Evolutionary conservation across 2,797 vertebrate species (phyloP), one percentile per base, ranked within the genome.

Genomic region (Allochrocebus solatus): DNA sequence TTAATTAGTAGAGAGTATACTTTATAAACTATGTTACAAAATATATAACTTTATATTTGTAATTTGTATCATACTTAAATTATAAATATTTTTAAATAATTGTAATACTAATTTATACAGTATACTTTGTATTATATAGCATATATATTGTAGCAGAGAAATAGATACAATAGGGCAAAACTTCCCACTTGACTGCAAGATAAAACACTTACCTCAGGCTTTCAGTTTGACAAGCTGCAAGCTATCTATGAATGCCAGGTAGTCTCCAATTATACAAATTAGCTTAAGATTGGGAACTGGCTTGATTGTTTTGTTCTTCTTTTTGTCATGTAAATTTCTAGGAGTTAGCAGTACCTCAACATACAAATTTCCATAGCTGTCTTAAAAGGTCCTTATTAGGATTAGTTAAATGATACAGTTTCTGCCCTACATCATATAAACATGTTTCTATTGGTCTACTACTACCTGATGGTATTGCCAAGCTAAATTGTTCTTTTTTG

Each of bases 241-340:
- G 5, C 75, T 78, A 17, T 72, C 53, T 28, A 1, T 70, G 67
- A 75, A 36, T 28, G 8, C 70, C 81, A 36, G 41, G 1, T 36
- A n/a, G 9, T 28, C 17, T 59, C 46, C 72, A 57, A 1, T 33
- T 74, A 6, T 57, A 24, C 26, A 78, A 4, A 64, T 39, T 48
- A 43, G 11, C 57, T 78, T 64, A 57, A 48, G 24, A 14, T 26
- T 41, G 26, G 46, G 16, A 79, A 24, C 75, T 59, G 13, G 5
- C 86, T 89, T 86, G 13, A 50, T 75, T 67, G 59, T 75, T 96
- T n/a, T 78, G 24, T 81, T 64, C 67, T 39, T 39, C 39, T 39
- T 93, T 91, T 88, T 93, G 33, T 95, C 67, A 82, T 57, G 93
- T 89, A 33, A 59, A 59, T 82, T 91, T 95, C 46, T 91, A 95